Percentiles rank a stretch among this genome's conserved stretches.
These are phyloP conservation scores for Stegodyphus mimosarum DNA, from an alignment of 1,140 invertebrate genomes.

Conservation along the genomic window DNA sequence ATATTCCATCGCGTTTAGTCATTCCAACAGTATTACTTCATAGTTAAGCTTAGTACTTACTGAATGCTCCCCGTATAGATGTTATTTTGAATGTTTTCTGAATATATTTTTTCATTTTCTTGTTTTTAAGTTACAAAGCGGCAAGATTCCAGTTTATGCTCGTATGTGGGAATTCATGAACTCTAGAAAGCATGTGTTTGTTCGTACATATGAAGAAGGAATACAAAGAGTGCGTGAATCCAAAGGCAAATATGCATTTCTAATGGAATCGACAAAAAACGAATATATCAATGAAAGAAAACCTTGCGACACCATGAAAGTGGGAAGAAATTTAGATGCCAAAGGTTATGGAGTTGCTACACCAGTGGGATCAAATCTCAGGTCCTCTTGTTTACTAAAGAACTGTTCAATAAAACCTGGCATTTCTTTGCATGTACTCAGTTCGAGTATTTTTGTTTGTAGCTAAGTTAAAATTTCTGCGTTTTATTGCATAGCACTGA, in stretches of 20 bases:
- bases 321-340: constrained; percentile 89
- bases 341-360: constrained; percentile 96
- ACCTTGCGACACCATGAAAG: constrained; percentile 95
- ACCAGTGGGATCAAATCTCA: constrained; percentile 87
- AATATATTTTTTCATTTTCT: neutral
- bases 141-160: constrained; percentile 88
- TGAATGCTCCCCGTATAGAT: too few relatives aligned
- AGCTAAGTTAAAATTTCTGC: too few relatives aligned
- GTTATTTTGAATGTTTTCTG: neutral
- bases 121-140: constrained; percentile 74
- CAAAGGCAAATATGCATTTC: constrained; percentile 90
- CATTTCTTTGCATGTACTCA: too few relatives aligned
- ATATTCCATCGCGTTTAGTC: too few relatives aligned
- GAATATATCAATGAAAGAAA: constrained; percentile 92
- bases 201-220: constrained; percentile 84
- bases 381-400: constrained; percentile 70
- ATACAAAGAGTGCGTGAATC: constrained; percentile 83
- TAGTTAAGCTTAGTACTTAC: too few relatives aligned
- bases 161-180: constrained; percentile 98
- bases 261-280: constrained; percentile 93
- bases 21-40: too few relatives aligned
- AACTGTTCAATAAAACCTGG: too few relatives aligned
- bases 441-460: constrained; percentile 63
- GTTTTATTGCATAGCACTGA: too few relatives aligned
- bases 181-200: constrained; percentile 83